Base-by-base conservation (phyloP, 2,888 invertebrate species). In the Polymixis lichenea region DNA sequence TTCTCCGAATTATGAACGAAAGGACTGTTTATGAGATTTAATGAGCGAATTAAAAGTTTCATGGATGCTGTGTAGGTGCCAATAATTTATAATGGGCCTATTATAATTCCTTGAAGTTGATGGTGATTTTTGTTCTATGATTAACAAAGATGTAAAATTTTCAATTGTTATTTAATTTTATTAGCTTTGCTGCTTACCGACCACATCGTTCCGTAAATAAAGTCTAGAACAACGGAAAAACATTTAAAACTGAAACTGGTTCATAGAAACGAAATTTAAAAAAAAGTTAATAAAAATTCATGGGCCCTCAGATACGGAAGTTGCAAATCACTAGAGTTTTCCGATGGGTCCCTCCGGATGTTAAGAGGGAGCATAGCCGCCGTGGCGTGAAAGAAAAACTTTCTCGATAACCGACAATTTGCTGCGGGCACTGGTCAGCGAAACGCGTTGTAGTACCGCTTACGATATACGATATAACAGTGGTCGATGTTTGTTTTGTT, bases 291-390 rank as follows among this genome's bases (percentile, higher is more conserved):
- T 77, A 72, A 73, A 67, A 78, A 75, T 80, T 88, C 87, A 86
- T 88, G 85, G 89, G 87, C 83, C 89, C 89, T 88, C 86, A 89
- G 89, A 90, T 89, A 91, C 93, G 92, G 92, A 93, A 91, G 93
- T 92, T 92, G 92, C 92, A 93, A 94, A 94, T 94, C 94, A 91
- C 90, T 89, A 90, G 87, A 89, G 90, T 92, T 92, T 92, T 94
- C 93, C 94, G 92, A 88, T 88, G 90, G 89, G 89, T 90, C 90
- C 87, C 88, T 84, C 87, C 92, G 94, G 94, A 94, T 92, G 94
- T 94, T 92, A 92, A 90, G 90, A 92, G 91, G 91, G 90, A 92
- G 92, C 90, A 90, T 89, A 90, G 88, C 85, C 72, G 58, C 64
- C 69, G 66, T 56, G 71, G 60, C 72, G 71, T 78, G 74, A 75